phyloP scores from a whole-genome alignment of 2,888 invertebrate genomes.

The Scaptodrosophila latifasciaeformis region DNA sequence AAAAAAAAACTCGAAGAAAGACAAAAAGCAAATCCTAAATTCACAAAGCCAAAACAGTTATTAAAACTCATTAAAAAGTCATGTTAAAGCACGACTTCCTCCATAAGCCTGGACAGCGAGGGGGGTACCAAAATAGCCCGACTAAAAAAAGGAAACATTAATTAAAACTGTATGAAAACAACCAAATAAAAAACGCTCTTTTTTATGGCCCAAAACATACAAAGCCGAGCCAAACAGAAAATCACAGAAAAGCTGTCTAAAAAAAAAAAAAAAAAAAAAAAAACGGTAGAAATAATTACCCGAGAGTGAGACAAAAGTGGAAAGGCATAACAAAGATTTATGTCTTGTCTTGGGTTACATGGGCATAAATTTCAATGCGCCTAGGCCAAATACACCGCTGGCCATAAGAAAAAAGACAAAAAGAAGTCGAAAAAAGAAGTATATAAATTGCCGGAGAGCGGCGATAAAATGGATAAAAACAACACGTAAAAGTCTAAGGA shows the following conservation, averaged over 20 bases:
- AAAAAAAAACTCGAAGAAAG: too few species aligned
- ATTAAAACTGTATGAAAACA: conserved; percentile 30
- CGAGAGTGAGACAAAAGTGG: conserved; percentile 1
- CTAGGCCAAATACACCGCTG: conserved; percentile 15
- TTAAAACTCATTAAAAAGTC: conserved; percentile 45
- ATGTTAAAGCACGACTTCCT: conserved; percentile 19
- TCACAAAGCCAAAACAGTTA: conserved; percentile 10
- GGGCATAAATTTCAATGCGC: conserved; percentile 54
- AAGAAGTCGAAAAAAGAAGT: conserved; percentile 23
- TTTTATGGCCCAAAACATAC: not conserved
- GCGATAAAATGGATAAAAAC: too few species aligned
- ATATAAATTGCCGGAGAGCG: conserved; percentile 7
- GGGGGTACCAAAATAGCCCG: too few species aligned
- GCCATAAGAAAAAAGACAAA: conserved; percentile 11
- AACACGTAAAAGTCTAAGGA: too few species aligned
- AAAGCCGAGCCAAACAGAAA: conserved; percentile 3
- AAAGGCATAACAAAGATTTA: conserved; percentile 58
- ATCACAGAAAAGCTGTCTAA: conserved; percentile 22
- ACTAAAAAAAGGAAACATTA: conserved; percentile 17
- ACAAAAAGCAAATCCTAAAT: not conserved
- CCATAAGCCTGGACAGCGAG: not conserved
- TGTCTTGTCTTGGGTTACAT: conserved; percentile 45
- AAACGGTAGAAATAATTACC: conserved; percentile 30
- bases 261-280: conserved; percentile 19
- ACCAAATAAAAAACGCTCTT: not conserved